Evolutionary conservation across 1,140 invertebrate species (phyloP), one percentile per base, ranked within the genome.

Genomic region (Drosophila athabasca): DNA sequence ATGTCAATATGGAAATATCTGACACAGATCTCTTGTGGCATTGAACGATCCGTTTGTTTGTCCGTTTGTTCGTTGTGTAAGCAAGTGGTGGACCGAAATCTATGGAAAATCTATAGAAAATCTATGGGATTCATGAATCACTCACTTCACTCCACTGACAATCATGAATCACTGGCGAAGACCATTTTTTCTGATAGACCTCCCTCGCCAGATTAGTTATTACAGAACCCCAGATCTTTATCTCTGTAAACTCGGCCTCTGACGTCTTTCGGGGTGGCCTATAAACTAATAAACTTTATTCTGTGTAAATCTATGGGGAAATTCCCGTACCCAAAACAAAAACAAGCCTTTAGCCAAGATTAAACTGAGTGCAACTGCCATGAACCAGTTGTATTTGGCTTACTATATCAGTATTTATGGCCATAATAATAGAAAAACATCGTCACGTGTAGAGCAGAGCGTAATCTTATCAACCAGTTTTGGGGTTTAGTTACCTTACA

Each of bases 1-100:
- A 73, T 79, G 69, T 57, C 69, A 66, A 74, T 83, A 75, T 83
- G 76, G 58, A 84, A 60, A 76, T 76, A 71, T 84, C 52, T 79
- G 69, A 79, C 79, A 83, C 69, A 83, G 49, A 79, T 84, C 49
- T 31, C 8, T 31, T 49, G 58, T 82, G 79, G 62, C 79, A 82
- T 79, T 82, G 76, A 61, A 45, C 3, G 35, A 13, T 13, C 11
- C 35, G 35, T 11, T 39, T 11, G 35, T 39, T 39, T 39, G 35
- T 39, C 11, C 9, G 31, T 4, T 39, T 19, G 17, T 39, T 11
- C 13, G 35, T 39, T 39, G 35, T 39, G 35, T 39, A 39, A 39
- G 35, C 11, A 39, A 39, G 35, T 39, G 35, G 35, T 39, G 35
- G 35, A 39, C 35, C 11, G 4, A 39, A 39, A 39, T 39, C 35